A percentile compares a stretch with the other conserved stretches of the same genome.
Conservation (phyloP, 2,888 invertebrate genomes). For the Hirtodrosophila histrioides region DNA sequence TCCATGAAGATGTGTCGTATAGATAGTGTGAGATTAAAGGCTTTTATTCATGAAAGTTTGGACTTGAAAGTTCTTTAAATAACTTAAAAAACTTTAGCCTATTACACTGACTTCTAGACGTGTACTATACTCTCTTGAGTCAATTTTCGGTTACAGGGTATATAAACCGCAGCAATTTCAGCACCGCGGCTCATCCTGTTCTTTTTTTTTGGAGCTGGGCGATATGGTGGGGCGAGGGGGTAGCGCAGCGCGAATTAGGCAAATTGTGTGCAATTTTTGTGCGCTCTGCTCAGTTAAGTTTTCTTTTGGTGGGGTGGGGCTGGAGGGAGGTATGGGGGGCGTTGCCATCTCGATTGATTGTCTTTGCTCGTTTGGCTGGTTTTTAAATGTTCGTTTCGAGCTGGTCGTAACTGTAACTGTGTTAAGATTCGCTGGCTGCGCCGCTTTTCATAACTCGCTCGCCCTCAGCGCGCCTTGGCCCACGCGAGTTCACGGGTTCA, state of each 20-base stretch:
- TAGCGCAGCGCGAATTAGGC: conserved; percentile 69
- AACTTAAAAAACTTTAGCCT: too few relatives aligned
- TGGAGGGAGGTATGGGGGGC: not conserved
- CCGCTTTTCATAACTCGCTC: conserved; percentile 43
- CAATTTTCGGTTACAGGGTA: conserved; percentile 21
- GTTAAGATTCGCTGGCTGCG: conserved; percentile 48
- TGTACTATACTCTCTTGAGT: not conserved
- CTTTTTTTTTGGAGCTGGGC: not conserved
- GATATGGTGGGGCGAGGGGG: conserved; percentile 2
- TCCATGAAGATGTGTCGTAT: too few relatives aligned
- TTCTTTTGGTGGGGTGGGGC: not conserved
- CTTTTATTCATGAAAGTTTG: too few relatives aligned
- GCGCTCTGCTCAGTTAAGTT: conserved; percentile 20
- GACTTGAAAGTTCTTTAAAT: too few relatives aligned
- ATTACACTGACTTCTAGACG: too few relatives aligned
- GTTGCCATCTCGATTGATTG: conserved; percentile 47
- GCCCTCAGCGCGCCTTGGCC: conserved; percentile 3
- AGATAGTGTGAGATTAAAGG: too few relatives aligned
- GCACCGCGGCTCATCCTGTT: conserved; percentile 69
- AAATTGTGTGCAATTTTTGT: conserved; percentile 78
- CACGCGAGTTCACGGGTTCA: conserved; percentile 73
- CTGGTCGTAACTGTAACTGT: conserved; percentile 53
- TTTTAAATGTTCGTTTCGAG: conserved; percentile 38
- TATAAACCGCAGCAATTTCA: conserved; percentile 65
- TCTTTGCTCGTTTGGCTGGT: conserved; percentile 39